Evolutionary conservation across 2,888 invertebrate species (phyloP), one percentile per base, ranked within the genome.

Genomic region (Athalia rosae): DNA sequence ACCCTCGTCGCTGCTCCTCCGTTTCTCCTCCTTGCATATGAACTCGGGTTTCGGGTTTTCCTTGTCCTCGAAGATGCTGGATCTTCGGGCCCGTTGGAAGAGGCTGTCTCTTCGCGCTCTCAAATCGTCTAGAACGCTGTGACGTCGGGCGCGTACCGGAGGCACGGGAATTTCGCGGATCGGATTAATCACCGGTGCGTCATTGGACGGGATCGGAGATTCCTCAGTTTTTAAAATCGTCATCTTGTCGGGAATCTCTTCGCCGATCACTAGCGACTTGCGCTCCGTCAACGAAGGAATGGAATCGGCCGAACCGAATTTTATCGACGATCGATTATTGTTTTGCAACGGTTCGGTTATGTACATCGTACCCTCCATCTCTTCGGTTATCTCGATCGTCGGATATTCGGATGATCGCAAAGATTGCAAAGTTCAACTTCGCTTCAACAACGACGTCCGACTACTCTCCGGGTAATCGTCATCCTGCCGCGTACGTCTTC

Each of bases 111-210:
- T 83, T 9, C 87, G 83, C 0, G 89, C 89, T 7, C 88, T 85
- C 3, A 90, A 80, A 69, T 89, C 84, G 87, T 91, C 87, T 85
- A 91, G 84, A 53, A 88, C 90, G 80, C 89, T 88, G 84, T 89
- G 85, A 15, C 89, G 83, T 5, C 89, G 86, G 0, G 81, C 84
- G 47, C 87, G 87, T 7, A 41, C 9, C 71, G 13, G n/a, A 11
- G 5, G 28, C 28, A 28, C 28, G 28, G 28, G 15, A 7, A 11
- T 67, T 48, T 67, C 62, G 28, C 15, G 56, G 11, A 50, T 13
- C 4, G 13, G 15, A n/a, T 8, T 4, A 11, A 4, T 4, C 66
- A 5, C 45, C 3, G 43, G n/a, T 1, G 58, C 28, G 6, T 28
- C 28, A 64, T 41, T 61, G 63, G 15, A 43, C 9, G 28, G 15